Evolutionary conservation across 2,113 vertebrate genomes (phyloP).

Genomic region (Crocuta crocuta): DNA sequence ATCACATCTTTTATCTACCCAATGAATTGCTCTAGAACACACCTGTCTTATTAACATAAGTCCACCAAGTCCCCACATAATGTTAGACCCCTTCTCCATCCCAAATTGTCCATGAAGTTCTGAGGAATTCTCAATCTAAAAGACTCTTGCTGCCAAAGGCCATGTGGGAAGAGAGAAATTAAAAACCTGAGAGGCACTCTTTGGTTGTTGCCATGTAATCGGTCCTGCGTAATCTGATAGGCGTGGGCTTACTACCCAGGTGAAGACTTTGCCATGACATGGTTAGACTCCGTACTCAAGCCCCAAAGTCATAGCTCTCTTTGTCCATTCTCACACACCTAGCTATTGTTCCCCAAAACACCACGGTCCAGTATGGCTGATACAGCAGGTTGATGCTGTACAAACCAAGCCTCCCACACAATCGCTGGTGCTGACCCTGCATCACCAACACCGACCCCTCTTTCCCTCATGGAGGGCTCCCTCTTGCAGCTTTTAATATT

Average conservation of each 20-base stretch:
- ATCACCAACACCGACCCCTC: background rate
- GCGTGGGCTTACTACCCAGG: background rate
- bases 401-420: background rate
- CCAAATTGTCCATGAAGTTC: background rate
- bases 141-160: background rate
- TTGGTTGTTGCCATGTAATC: too few species aligned
- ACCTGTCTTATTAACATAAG: background rate
- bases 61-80: background rate
- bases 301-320: background rate
- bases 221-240: background rate
- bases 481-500: background rate
- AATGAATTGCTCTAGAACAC: background rate
- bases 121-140: background rate
- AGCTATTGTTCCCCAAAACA: background rate
- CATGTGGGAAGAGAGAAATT: background rate
- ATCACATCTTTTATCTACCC: background rate
- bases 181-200: background rate
- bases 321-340: background rate
- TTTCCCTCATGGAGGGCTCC: background rate
- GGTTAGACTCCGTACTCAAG: background rate
- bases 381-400: background rate
- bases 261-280: rapidly evolving
- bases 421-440: background rate
- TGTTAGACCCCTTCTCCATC: background rate
- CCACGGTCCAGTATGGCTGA: background rate